Evolutionary conservation across 1,140 invertebrate species (phyloP), one percentile per base, ranked within the genome.

Genomic region (Drosophila lacteicornis): DNA sequence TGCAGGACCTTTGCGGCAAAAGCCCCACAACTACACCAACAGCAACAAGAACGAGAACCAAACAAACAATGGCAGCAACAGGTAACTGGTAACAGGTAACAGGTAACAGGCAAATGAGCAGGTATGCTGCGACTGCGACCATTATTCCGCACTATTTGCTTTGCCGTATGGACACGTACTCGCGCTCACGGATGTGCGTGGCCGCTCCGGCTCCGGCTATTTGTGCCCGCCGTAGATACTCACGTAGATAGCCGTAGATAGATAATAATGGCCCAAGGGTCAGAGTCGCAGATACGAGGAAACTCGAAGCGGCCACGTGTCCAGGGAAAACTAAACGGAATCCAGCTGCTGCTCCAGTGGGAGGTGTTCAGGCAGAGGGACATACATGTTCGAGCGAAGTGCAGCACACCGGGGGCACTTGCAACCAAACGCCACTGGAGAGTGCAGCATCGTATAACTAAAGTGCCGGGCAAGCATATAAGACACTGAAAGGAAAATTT

Each of bases 111-210:
- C 59, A 55, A 36, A 57, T 45, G 47, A 45, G 25, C 49, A 76
- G 42, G 57, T 65, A 70, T 43, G 33, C 43, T 50, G 33, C 9
- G 30, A 25, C 7, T 55, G 25, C 50, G 56, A 42, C 43, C 50
- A 33, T 67, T 79, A 80, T 71, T 79, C 78, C 66, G 63, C 51
- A 61, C 80, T 87, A 88, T 88, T 88, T 88, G 81, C 77, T 75
- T 62, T 56, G 67, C 80, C 82, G 63, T 90, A 84, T 79, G 85
- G 82, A 75, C 84, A 88, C 78, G 77, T 87, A 66, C 58, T 49
- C 62, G 55, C 66, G 66, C 15, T 40, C 60, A 68, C 22, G 62
- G 38, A 30, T 38, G 61, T 76, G 61, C 53, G 55, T 55, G 47
- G 56, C 49, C 40, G 61, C 17, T 30, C 27, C 27, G 27, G 27